These are phyloP conservation scores for Cygnus buccinator DNA, from an alignment of 2,113 vertebrate species.

Conservation along the genomic window DNA sequence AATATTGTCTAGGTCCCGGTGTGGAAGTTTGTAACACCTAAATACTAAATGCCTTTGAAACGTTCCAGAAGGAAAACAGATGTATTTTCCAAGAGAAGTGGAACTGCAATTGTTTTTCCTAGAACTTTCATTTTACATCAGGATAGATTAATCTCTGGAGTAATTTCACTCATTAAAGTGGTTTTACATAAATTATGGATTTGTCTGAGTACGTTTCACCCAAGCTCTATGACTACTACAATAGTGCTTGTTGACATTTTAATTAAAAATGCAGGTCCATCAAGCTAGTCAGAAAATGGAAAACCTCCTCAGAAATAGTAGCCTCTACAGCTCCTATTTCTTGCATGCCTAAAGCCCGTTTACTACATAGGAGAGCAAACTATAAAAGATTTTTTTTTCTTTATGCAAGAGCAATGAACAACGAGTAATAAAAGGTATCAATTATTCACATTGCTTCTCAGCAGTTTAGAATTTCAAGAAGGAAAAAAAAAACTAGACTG, in stretches of 20 bases:
- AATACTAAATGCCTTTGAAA: conserved; percentile 14
- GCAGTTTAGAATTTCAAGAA: conserved; percentile 57
- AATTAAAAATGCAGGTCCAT: conserved; percentile 66
- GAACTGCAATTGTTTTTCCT: neutral
- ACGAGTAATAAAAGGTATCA: conserved; percentile 73
- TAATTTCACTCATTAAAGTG: conserved; percentile 22
- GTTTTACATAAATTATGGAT: neutral
- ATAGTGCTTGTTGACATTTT: conserved; percentile 9
- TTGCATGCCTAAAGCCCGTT: conserved; percentile 43
- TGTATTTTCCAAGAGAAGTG: neutral
- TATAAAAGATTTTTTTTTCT: conserved; percentile 64
- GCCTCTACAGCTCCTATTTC: conserved; percentile 44
- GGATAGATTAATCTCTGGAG: conserved; percentile 5
- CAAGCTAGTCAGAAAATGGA: conserved; percentile 14
- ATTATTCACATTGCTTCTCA: conserved; percentile 73
- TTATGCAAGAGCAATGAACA: conserved; percentile 70
- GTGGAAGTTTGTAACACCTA: neutral
- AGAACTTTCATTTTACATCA: neutral
- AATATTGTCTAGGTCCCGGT: neutral
- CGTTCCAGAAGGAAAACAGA: neutral
- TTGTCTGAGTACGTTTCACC: neutral
- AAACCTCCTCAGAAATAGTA: conserved; percentile 26
- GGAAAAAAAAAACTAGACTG: neutral
- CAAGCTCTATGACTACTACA: neutral
- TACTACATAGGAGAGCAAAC: conserved; percentile 50